Conservation (phyloP, 2,113 vertebrate genomes). For the Lampris incognitus region DNA sequence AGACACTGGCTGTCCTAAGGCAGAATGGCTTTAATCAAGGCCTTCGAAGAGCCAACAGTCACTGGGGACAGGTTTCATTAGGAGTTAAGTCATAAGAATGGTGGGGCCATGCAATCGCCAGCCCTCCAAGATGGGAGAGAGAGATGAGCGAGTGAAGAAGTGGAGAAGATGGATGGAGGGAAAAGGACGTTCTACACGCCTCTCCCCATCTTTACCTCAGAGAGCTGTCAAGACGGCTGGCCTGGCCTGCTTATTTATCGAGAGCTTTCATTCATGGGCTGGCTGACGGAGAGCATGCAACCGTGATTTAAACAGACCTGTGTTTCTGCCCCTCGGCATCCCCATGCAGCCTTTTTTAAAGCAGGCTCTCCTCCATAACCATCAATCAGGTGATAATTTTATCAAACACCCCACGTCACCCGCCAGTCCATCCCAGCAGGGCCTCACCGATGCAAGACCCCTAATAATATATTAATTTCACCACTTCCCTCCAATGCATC, state of each 20-base stretch:
- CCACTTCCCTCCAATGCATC: conserved; percentile 52
- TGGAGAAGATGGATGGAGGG: conserved; percentile 53
- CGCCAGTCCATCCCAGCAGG: conserved; percentile 48
- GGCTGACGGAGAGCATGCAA: conserved; percentile 51
- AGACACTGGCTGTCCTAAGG: conserved; percentile 63
- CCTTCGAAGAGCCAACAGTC: conserved; percentile 62
- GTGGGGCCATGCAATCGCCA: conserved; percentile 48
- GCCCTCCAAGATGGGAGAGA: conserved; percentile 38
- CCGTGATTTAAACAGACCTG: conserved; percentile 53
- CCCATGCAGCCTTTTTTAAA: conserved; percentile 47
- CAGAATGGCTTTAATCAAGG: conserved; percentile 74
- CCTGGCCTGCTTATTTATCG: conserved; percentile 69
- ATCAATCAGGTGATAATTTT: conserved; percentile 75
- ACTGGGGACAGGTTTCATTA: conserved; percentile 65
- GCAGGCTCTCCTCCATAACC: conserved; percentile 50
- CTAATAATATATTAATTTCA: conserved; percentile 69
- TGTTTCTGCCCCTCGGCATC: conserved; percentile 54
- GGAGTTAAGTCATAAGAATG: conserved; percentile 65
- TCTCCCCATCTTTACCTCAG: conserved; percentile 45
- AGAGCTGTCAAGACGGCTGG: conserved; percentile 57
- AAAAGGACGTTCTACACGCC: conserved; percentile 49
- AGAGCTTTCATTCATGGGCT: conserved; percentile 58
- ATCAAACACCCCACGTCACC: conserved; percentile 62
- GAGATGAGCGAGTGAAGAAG: conserved; percentile 50
- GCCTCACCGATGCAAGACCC: conserved; percentile 38